These are phyloP conservation scores for Sebastiscus albofasciatus DNA, from an alignment of 2,797 vertebrate species.

Conservation along the genomic window DNA sequence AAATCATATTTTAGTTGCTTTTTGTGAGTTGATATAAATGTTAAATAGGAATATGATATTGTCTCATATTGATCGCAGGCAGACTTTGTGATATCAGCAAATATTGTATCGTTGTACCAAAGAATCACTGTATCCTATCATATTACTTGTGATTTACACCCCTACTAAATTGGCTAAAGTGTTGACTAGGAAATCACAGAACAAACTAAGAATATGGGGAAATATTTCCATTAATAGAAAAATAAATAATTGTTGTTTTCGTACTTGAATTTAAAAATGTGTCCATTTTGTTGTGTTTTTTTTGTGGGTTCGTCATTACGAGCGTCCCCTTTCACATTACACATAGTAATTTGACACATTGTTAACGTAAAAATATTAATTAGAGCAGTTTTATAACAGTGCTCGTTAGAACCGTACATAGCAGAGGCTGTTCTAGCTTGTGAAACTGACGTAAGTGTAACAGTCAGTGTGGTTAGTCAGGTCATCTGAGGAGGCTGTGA, in stretches of 20 bases:
- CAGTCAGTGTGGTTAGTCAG: conserved; percentile 3
- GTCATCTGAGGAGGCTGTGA: conserved; percentile 37
- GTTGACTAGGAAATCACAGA: background rate
- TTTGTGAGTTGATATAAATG: too few species aligned
- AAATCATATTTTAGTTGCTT: too few species aligned
- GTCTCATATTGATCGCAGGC: too few species aligned
- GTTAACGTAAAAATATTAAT: background rate
- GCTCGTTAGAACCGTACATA: background rate
- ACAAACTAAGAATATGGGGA: background rate
- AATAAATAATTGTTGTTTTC: background rate
- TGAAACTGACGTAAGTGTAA: background rate
- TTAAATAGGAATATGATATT: too few species aligned
- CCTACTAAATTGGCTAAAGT: too few species aligned
- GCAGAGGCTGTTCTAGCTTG: background rate
- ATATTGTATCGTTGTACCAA: too few species aligned
- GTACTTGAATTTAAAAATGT: background rate
- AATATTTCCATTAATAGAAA: background rate
- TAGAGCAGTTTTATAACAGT: background rate
- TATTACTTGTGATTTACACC: too few species aligned
- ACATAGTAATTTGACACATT: background rate
- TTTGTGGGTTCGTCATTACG: background rate
- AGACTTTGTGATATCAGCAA: too few species aligned
- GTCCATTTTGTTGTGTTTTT: background rate
- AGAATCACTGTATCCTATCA: too few species aligned
- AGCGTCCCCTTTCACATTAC: background rate